Evolutionary conservation across 2,888 invertebrate genomes (phyloP).

Genomic region (Aspidapion aeneum): DNA sequence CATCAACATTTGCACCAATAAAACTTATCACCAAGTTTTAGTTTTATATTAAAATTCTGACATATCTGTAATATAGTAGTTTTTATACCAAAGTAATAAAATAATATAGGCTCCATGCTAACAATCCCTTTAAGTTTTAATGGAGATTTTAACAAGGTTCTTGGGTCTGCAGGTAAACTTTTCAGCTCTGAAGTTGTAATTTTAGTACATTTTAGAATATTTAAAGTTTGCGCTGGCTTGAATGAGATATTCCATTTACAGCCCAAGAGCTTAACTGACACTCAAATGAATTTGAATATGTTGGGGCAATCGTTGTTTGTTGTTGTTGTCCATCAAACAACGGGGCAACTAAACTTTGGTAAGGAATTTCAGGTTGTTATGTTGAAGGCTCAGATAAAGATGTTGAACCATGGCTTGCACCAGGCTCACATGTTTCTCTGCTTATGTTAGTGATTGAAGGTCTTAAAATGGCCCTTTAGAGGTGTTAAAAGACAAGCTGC

Average conservation of each 20-base stretch:
- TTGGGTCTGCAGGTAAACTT: slow-evolving; percentile 14
- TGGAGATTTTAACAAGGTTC: slow-evolving; percentile 11
- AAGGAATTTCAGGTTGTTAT: too few species aligned
- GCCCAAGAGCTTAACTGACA: slow-evolving; percentile 14
- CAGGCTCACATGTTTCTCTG: too few species aligned
- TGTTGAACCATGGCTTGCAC: too few species aligned
- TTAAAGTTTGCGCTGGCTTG: slow-evolving; percentile 12
- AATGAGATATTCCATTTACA: slow-evolving; percentile 11
- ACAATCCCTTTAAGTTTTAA: not conserved
- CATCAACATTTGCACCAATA: slow-evolving; percentile 15
- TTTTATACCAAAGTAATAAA: slow-evolving; percentile 12
- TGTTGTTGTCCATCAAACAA: too few species aligned
- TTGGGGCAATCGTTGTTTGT: too few species aligned
- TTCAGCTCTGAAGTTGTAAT: slow-evolving; percentile 7
- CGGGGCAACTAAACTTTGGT: too few species aligned
- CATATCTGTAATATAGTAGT: slow-evolving; percentile 11
- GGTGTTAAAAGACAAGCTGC: too few species aligned
- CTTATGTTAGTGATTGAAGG: too few species aligned
- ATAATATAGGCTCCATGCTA: slow-evolving; percentile 8
- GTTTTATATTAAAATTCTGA: slow-evolving; percentile 1
- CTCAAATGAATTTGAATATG: too few species aligned
- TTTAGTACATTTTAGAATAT: slow-evolving; percentile 10
- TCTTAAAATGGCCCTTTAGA: too few species aligned
- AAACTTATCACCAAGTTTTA: not conserved
- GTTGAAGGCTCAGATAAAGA: too few species aligned